These are phyloP conservation scores for Dendroctonus ponderosae DNA, from an alignment of 1,140 invertebrate species.

Conservation along the genomic window DNA sequence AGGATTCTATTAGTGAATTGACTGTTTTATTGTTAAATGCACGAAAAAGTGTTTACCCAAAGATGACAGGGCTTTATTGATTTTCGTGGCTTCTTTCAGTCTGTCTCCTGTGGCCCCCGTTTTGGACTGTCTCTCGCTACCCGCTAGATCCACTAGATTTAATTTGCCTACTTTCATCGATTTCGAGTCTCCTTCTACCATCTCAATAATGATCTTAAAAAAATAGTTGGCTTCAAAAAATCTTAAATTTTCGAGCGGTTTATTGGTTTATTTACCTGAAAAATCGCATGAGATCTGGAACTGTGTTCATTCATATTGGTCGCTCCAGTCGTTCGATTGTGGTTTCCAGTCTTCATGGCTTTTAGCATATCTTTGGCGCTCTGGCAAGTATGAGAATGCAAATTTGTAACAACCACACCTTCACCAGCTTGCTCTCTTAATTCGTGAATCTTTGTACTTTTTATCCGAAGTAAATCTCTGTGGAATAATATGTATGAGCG, in stretches of 20 bases:
- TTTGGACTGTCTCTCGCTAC: constrained; percentile 89
- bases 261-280: constrained; percentile 63
- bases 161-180: constrained; percentile 67
- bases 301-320: constrained; percentile 99
- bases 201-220: constrained; percentile 87
- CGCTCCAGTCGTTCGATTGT: constrained; percentile 84
- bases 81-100: constrained; percentile 93
- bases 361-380: constrained; percentile 87
- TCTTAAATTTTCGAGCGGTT: background rate
- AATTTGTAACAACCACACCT: constrained; percentile 92
- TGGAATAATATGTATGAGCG: background rate
- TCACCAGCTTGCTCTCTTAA: constrained; percentile 67
- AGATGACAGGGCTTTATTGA: constrained; percentile 91
- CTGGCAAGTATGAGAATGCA: constrained; percentile 88
- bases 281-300: constrained; percentile 96
- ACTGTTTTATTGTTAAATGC: too few relatives aligned
- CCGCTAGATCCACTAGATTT: constrained; percentile 74
- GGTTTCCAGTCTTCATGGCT: constrained; percentile 86
- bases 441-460: constrained; percentile 69
- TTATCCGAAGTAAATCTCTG: constrained; percentile 85
- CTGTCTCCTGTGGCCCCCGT: constrained; percentile 85
- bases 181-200: constrained; percentile 74
- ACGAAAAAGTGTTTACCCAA: constrained; percentile 61
- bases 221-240: background rate
- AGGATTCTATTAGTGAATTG: too few relatives aligned